Base-by-base conservation (phyloP, 37 sponge, comb jelly and placozoan species). In the Axinella damicornis region DNA sequence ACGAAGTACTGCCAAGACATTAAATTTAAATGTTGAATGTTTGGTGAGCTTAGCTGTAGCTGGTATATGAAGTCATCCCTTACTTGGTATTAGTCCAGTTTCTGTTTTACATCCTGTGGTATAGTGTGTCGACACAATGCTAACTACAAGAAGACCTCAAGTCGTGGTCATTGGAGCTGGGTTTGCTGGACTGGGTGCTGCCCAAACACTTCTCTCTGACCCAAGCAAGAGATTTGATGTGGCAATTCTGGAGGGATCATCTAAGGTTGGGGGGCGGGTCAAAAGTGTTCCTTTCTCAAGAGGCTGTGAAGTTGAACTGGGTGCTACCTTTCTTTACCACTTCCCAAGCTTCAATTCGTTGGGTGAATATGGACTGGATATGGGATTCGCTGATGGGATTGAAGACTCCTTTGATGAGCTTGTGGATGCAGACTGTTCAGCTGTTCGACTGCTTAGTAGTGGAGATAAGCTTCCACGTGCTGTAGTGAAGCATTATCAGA, bases 161-260 rank as follows among this genome's bases (percentile, higher is more conserved):
- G 80, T 86, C 20, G 71, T 86, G 11, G 54, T 86, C 11, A 39
- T 86, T 54, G 87, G 87, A 22, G 87, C 81, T 2, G 87, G 87
- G 36, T 71, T 86, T 60, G 80, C 87, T 19, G 87, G 80, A 16
- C 64, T 86, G 19, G 87, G 53, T 30, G 80, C 80, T 31, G 80
- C 80, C 18, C 27, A 27, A 9, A 27, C 19, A 32, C 74, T 86
- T 31, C 30, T n/a, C 32, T n/a, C 37, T 32, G 24, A 41, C 21
- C 72, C 55, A 21, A 56, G 57, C 36, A 46, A 46, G 46, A 46
- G 6, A 9, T 52, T 52, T 16, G 28, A 39, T 30, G 71, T 86
- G 1, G 56, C 41, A 21, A 22, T 86, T 0, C 59, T 86, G 46
- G 87, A 86, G 57, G 87, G 57, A 32, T 60, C 74, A 0, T 36